Evolutionary conservation across 2,888 invertebrate genomes (phyloP).

Genomic region (Idaea dimidiata): DNA sequence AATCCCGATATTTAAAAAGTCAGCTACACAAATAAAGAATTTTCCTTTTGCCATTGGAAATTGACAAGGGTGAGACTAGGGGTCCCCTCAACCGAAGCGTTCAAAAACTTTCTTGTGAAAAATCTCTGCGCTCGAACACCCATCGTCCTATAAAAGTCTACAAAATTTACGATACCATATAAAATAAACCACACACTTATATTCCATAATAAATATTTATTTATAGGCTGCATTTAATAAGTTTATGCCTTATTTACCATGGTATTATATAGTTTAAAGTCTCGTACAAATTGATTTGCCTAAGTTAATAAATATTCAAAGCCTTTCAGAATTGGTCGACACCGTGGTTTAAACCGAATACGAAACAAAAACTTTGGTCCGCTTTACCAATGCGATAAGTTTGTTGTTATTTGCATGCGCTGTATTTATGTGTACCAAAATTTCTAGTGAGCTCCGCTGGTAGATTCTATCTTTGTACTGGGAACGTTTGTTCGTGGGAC

Average conservation of each 20-base stretch:
- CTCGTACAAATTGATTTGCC: conserved; percentile 7
- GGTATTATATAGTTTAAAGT: conserved; percentile 3
- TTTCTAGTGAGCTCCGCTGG: conserved; percentile 21
- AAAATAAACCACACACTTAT: neutral
- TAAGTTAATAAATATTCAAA: conserved; percentile 25
- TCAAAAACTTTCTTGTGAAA: conserved; percentile 17
- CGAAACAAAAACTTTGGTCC: conserved; percentile 24
- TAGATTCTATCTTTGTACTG: conserved; percentile 18
- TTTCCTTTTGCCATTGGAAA: neutral
- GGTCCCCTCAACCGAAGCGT: conserved; percentile 1
- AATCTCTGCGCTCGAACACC: conserved; percentile 1
- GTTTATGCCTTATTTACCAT: conserved; percentile 8
- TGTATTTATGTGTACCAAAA: conserved; percentile 22
- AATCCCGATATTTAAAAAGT: neutral
- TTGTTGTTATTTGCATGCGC: conserved; percentile 25
- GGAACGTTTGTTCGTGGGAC: conserved; percentile 17
- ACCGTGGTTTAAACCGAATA: conserved; percentile 21
- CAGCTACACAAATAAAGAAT: neutral
- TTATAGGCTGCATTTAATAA: conserved; percentile 14
- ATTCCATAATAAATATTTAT: neutral
- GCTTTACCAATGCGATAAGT: conserved; percentile 21
- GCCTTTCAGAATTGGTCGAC: conserved; percentile 12
- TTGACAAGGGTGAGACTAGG: neutral
- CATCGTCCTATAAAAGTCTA: neutral
- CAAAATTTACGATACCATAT: neutral